Base-by-base conservation (phyloP, 1,140 invertebrate genomes). In the Anthonomus grandis region DNA sequence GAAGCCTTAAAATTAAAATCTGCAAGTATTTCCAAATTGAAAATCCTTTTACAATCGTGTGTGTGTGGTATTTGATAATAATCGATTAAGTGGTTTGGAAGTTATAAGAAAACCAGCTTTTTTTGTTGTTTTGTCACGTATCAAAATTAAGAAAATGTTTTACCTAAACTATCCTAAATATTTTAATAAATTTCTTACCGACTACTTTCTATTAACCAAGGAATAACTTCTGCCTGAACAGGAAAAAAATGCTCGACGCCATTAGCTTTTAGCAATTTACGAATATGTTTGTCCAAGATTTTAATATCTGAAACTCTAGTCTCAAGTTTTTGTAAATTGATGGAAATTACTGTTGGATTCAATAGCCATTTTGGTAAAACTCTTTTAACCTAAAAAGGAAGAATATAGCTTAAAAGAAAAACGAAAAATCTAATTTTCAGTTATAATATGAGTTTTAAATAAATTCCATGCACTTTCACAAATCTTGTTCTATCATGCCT, bases 361-460 rank as follows among this genome's bases (percentile, higher is more conserved):
- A 86, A 81, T 23, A 97, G 71, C 95, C 95, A 97, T 59, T 87
- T 76, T 17, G 93, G 93, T 38, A 97, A 73, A 15, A 90, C 80
- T 71, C 90, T 79, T 67, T 65, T 67, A 6, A 69, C 62, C 66
- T 70, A 46, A 31, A 63, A 63, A 42, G 19, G 24, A 25, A 23
- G 38, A 19, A 48, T 41, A 36, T 48, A n/a, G 15, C 3, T 27
- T 12, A 18, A 36, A 9, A n/a, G n/a, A n/a, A 25, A 15, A 49
- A 25, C 12, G 23, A 23, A 38, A 38, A 53, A 21, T 21, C 10
- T 25, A 3, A 47, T 10, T 13, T 21, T 34, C n/a, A 3, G 1
- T 0, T 24, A 18, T 24, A n/a, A n/a, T n/a, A n/a, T n/a, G n/a
- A n/a, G n/a, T n/a, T n/a, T n/a, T n/a, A n/a, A n/a, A n/a, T n/a